phyloP scores from a whole-genome alignment of 2,797 vertebrate genomes.

The Sphaeramia orbicularis region DNA sequence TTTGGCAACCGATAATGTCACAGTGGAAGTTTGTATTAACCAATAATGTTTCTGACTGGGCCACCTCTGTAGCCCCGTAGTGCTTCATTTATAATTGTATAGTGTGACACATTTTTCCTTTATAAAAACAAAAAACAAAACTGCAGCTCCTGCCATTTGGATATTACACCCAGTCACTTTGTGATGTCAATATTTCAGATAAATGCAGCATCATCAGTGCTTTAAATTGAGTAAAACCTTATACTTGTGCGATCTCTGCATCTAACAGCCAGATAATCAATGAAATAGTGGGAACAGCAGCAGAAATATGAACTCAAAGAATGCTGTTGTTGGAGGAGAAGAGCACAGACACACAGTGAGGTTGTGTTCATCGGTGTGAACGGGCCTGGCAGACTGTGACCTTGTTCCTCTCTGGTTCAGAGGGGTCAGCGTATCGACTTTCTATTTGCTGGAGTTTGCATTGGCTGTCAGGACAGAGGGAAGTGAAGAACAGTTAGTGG shows the following conservation, averaged over 20 bases:
- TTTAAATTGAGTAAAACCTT: conserved; percentile 1
- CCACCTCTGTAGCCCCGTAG: no score
- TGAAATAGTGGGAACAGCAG: conserved; percentile 15
- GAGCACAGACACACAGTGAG: conserved; percentile 5
- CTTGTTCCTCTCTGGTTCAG: conserved; percentile 50
- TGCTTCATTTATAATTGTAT: no score
- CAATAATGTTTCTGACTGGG: no score
- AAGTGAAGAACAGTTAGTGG: conserved; percentile 69
- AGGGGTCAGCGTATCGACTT: conserved; percentile 66
- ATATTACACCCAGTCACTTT: no score
- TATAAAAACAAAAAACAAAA: no score
- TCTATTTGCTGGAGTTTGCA: conserved; percentile 66
- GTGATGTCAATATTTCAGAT: not conserved
- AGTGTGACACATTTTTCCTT: no score
- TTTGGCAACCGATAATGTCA: no score
- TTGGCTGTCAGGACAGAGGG: conserved; percentile 52
- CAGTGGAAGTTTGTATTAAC: no score
- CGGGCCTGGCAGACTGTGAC: conserved; percentile 17
- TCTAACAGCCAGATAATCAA: conserved; percentile 23
- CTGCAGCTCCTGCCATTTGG: no score
- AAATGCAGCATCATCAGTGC: not conserved
- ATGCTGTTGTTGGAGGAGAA: not conserved
- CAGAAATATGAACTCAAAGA: conserved; percentile 23
- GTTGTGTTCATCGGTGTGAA: conserved; percentile 41
- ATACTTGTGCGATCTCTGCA: not conserved